Base-by-base conservation (phyloP, 2,888 invertebrate genomes). In the Automeris io region DNA sequence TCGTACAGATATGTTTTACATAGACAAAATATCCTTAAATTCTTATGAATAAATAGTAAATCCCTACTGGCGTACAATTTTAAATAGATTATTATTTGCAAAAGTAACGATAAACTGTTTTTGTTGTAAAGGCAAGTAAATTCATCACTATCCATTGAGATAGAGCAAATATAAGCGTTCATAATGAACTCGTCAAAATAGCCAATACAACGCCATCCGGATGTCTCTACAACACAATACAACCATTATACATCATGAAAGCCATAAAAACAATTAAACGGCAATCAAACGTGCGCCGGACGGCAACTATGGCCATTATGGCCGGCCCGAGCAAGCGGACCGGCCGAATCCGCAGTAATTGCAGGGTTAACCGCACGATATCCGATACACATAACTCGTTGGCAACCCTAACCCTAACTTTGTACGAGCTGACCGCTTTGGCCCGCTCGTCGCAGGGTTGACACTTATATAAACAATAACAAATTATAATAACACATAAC, bases 201-300 rank as follows among this genome's bases (percentile, higher is more conserved):
- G 7, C 13, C 13, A 5, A 3, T 16, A 29, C 8, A 11, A 13
- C 8, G 23, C 31, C 9, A 34, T 13, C 2, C 11, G 8, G 4
- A 21, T 12, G 9, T n/a, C 7, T 8, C 11, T 33, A 6, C 19
- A 33, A 37, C 18, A 36, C 26, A 29, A 22, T 18, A 32, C 37
- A 40, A 18, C 23, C 18, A 37, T 31, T 37, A 23, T 18, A 23
- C 31, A 16, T 19, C 18, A 35, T 19, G 18, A 43, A 49, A 39
- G 41, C 61, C 45, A 60, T 67, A 66, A 64, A 69, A 71, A 70
- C 73, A 75, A 78, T 77, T 68, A 73, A 66, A 70, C 65, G 56
- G 57, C 57, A 56, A 69, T 73, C 61, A 51, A 48, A 51, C 40
- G 26, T 37, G 35, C 26, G 39, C 40, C 40, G 43, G 29, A 13